A percentile compares a stretch with the other conserved stretches of the same genome.
phyloP scores from a whole-genome alignment of 2,888 invertebrate genomes.

The Philaethria dido region DNA sequence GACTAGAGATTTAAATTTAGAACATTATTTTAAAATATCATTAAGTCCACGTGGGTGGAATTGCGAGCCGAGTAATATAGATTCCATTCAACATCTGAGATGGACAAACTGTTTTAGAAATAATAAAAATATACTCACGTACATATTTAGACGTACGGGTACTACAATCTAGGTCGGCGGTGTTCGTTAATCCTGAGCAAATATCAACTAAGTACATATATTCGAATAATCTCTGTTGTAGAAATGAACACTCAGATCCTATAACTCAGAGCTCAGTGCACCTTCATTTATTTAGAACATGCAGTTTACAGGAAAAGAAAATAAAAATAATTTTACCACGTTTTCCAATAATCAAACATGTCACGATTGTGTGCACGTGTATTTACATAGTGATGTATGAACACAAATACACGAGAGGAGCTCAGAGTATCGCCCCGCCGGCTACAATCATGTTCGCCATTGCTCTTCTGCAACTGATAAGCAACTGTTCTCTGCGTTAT shows the following conservation, averaged over 20 bases:
- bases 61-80: too few relatives aligned
- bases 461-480: slow-evolving; percentile 34
- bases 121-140: neutral
- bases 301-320: neutral
- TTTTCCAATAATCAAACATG: slow-evolving; percentile 21
- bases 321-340: slow-evolving; percentile 13
- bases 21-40: too few relatives aligned
- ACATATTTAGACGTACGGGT: neutral
- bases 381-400: slow-evolving; percentile 31
- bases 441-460: slow-evolving; percentile 42
- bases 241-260: neutral
- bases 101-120: neutral
- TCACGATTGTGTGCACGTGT: slow-evolving; percentile 11
- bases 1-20: too few relatives aligned
- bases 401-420: slow-evolving; percentile 32
- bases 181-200: neutral
- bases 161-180: neutral
- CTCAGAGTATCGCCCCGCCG: slow-evolving; percentile 31
- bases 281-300: slow-evolving; percentile 17
- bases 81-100: neutral
- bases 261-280: slow-evolving; percentile 2
- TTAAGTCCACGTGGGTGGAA: too few relatives aligned
- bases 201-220: neutral
- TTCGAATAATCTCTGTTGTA: neutral
- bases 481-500: slow-evolving; percentile 19